A percentile compares a stretch with the other conserved stretches of the same genome.
Evolutionary conservation across 1,140 invertebrate genomes (phyloP).

Genomic region (Solenopsis invicta): DNA sequence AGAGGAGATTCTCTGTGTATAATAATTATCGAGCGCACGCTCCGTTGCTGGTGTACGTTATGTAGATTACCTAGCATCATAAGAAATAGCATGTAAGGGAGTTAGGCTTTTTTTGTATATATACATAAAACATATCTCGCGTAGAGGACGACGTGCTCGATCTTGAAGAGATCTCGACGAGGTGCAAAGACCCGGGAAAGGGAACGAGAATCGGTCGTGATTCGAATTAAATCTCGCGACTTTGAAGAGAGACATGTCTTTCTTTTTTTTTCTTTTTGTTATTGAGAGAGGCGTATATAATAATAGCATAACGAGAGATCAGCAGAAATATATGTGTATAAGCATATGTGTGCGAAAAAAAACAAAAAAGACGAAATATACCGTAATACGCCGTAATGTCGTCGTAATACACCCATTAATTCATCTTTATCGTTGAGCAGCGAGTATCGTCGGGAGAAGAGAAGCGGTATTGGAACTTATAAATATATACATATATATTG

Average conservation of each 20-base stretch:
- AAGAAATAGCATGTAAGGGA: conserved; percentile 67
- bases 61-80: conserved; percentile 76
- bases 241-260: neutral
- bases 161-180: conserved; percentile 72
- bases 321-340: conserved; percentile 48
- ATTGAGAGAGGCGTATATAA: conserved; percentile 12
- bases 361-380: conserved; percentile 70
- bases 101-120: conserved; percentile 80
- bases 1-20: conserved; percentile 39
- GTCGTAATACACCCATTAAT: conserved; percentile 67
- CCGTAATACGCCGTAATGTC: conserved; percentile 72
- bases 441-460: conserved; percentile 68
- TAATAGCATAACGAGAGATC: conserved; percentile 32
- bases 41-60: conserved; percentile 74
- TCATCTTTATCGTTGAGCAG: conserved; percentile 73
- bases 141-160: conserved; percentile 80
- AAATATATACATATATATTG: conserved; percentile 85
- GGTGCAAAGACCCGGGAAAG: conserved; percentile 33
- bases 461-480: conserved; percentile 81
- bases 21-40: conserved; percentile 49
- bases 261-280: neutral
- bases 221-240: neutral
- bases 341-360: conserved; percentile 63
- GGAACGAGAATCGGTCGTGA: neutral
- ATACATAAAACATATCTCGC: conserved; percentile 84